Base-by-base conservation (phyloP, 2,113 vertebrate species). In the Xiphias gladius region DNA sequence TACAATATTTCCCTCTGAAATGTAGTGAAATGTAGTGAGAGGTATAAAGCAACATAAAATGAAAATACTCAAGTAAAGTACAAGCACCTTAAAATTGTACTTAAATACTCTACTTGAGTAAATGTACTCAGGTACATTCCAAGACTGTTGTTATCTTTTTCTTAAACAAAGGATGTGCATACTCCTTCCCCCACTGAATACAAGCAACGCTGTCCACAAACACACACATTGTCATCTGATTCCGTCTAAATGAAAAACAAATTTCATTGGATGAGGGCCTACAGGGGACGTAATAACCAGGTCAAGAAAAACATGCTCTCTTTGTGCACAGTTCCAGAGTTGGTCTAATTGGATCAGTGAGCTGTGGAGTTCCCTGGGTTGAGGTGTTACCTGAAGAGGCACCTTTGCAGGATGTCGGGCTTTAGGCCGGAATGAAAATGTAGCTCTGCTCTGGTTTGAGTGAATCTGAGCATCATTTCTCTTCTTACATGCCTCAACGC, bases 361-460 rank as follows among this genome's bases (percentile, higher is more conserved):
- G n/a, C 64, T 48, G 48, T 43, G 8, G 32, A 17, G 58, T 28
- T 82, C 32, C 35, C 55, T 55, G 72, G 48, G 78, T 50, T 59
- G 24, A 41, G 55, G 28, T 17, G 71, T 76, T 55, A 55, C 16
- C 39, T 69, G n/a, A 48, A n/a, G 57, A 71, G 32, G 46, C 22
- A 13, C 24, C 57, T 20, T 7, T 43, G 39, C 30, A 73, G 32
- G 82, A 58, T 28, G 30, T 30, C 13, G 32, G 64, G 63, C 65
- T 78, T 41, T 58, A 22, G 17, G 14, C 55, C 62, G 52, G 59
- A 76, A 55, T 37, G 32, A 71, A 76, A n/a, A 71, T 8, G 9
- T 46, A 65, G 58, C 70, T 70, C 7, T 46, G 70, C 50, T 72
- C 37, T 24, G 59, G 43, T 59, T 19, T 30, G 62, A 43, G 58